phyloP scores from a whole-genome alignment of 2,888 invertebrate species.

The Stegana nigrithorax region DNA sequence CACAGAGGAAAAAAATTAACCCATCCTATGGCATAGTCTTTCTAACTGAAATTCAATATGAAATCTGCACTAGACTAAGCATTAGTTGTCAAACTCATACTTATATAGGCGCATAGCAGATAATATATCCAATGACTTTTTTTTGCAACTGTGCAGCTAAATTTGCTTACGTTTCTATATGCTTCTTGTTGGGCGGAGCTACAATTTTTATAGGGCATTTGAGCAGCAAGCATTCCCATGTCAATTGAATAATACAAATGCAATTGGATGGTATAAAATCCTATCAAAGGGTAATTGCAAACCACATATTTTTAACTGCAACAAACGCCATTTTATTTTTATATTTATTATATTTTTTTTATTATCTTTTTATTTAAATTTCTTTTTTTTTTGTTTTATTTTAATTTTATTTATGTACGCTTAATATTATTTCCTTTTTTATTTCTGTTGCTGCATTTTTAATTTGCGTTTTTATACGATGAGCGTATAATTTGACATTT shows the following conservation, averaged over 20 bases:
- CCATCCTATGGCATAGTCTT: no score
- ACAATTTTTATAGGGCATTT: not conserved
- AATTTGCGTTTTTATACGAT: conserved; percentile 55
- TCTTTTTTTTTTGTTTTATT: not conserved
- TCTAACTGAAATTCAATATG: no score
- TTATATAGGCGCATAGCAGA: no score
- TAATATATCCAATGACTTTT: no score
- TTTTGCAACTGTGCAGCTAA: no score
- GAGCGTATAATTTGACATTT: no score
- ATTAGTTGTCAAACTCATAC: no score
- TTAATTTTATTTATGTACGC: conserved; percentile 23
- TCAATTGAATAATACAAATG: not conserved
- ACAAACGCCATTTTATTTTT: conserved; percentile 30
- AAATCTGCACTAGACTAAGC: no score
- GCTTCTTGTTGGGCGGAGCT: not conserved
- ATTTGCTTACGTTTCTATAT: not conserved
- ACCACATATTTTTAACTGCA: conserved; percentile 61
- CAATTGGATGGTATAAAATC: conserved; percentile 57
- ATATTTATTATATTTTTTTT: conserved; percentile 2
- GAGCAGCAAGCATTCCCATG: not conserved
- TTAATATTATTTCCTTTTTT: conserved; percentile 24
- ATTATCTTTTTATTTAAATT: not conserved
- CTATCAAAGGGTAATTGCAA: conserved; percentile 59
- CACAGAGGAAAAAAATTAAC: conserved; percentile 22
- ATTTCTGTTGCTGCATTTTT: conserved; percentile 42